These are phyloP conservation scores for Colinus virginianus DNA, from an alignment of 2,113 vertebrate genomes.

Conservation along the genomic window DNA sequence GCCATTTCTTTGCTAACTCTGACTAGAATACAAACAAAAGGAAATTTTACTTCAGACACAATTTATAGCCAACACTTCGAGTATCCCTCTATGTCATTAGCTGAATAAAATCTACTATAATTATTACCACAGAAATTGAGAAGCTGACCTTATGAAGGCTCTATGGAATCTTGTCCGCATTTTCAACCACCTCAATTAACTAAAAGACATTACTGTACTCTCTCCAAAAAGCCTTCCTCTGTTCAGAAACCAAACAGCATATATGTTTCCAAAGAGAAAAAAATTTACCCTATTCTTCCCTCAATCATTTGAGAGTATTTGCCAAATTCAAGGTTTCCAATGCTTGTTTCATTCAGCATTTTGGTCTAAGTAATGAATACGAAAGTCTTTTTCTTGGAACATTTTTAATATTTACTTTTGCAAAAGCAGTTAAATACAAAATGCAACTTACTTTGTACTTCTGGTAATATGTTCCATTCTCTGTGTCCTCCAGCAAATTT, in stretches of 20 bases:
- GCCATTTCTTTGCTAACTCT: neutral
- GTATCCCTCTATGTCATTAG: neutral
- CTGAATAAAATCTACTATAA: neutral
- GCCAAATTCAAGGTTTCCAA: neutral
- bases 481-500: slow-evolving; percentile 82
- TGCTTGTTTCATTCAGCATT: neutral
- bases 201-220: neutral
- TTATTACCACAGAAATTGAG: neutral
- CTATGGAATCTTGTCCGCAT: neutral
- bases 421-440: neutral
- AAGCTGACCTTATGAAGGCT: neutral
- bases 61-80: neutral
- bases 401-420: neutral
- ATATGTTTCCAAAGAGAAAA: neutral
- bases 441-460: slow-evolving; percentile 84
- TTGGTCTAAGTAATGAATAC: neutral
- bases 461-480: slow-evolving; percentile 83
- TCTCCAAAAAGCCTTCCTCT: neutral
- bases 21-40: neutral
- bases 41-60: neutral
- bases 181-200: neutral
- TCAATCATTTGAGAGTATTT: neutral
- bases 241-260: neutral
- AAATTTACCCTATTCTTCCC: neutral
- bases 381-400: neutral